Conservation (phyloP, 1,140 invertebrate species). For the Leptestheria dahalacensis region DNA sequence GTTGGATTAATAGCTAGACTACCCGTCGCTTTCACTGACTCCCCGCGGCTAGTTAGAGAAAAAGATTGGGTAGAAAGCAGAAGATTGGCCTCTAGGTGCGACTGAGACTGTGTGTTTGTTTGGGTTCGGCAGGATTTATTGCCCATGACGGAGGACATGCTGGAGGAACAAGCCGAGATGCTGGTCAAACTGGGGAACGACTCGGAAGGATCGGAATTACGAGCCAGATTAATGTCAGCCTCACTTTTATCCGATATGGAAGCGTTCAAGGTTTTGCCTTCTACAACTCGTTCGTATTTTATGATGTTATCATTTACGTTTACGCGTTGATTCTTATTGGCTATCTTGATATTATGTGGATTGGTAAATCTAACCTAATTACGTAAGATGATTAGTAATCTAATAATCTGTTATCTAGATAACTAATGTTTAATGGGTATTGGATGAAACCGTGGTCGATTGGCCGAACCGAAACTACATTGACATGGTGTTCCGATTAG, state of each 20-base stretch:
- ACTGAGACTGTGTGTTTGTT: slow-evolving; percentile 4
- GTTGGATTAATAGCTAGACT: not conserved
- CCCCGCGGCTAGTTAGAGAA: no score
- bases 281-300: slow-evolving; percentile 8
- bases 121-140: slow-evolving; percentile 50
- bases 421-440: no score
- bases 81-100: not conserved
- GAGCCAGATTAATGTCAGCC: slow-evolving; percentile 86
- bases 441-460: no score
- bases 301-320: not conserved
- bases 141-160: slow-evolving; percentile 91
- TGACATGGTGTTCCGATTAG: no score
- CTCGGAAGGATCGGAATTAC: slow-evolving; percentile 60
- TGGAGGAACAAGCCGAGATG: slow-evolving; percentile 83
- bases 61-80: no score
- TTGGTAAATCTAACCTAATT: not conserved
- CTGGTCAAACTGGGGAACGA: slow-evolving; percentile 72
- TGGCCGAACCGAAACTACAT: no score
- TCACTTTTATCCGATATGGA: slow-evolving; percentile 95
- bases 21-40: not conserved
- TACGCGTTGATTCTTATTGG: not conserved
- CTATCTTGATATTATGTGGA: not conserved
- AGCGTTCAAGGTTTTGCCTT: slow-evolving; percentile 63
- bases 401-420: no score
- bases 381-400: no score